Evolutionary conservation across 35 echinoderm and acorn worm genomes (phyloP).

Genomic region (Heliocidaris tuberculata): DNA sequence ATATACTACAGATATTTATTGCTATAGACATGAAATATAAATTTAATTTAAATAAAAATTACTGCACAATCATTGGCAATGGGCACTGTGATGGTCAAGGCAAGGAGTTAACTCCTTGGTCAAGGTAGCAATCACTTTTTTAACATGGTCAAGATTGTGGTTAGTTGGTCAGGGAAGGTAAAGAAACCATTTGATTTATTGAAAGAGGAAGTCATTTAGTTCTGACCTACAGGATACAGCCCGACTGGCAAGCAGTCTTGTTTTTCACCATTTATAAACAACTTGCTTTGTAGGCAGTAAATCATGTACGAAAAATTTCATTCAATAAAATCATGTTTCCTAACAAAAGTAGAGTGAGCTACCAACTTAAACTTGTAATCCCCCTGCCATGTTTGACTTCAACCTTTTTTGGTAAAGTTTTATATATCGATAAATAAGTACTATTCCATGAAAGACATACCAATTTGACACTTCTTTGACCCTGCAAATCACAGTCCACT

Average conservation of each 20-base stretch:
- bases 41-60: neutral
- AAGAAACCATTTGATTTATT: neutral
- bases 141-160: neutral
- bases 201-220: conserved; percentile 29
- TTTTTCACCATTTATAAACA: conserved; percentile 6
- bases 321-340: neutral
- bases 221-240: conserved; percentile 18
- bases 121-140: neutral
- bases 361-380: too few species aligned
- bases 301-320: neutral
- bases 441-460: too few species aligned
- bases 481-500: too few species aligned
- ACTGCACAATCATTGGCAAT: neutral
- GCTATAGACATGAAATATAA: too few species aligned
- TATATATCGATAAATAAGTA: too few species aligned
- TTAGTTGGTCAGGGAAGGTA: neutral
- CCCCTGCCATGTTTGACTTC: too few species aligned
- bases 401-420: too few species aligned
- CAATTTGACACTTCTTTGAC: too few species aligned
- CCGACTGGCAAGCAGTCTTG: neutral
- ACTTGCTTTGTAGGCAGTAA: neutral
- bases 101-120: too few species aligned
- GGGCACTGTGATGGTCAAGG: neutral
- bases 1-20: too few species aligned
- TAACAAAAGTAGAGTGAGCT: too few species aligned